These are phyloP conservation scores for Pristionchus arcanus DNA, from an alignment of 2,888 invertebrate species.

Conservation along the genomic window DNA sequence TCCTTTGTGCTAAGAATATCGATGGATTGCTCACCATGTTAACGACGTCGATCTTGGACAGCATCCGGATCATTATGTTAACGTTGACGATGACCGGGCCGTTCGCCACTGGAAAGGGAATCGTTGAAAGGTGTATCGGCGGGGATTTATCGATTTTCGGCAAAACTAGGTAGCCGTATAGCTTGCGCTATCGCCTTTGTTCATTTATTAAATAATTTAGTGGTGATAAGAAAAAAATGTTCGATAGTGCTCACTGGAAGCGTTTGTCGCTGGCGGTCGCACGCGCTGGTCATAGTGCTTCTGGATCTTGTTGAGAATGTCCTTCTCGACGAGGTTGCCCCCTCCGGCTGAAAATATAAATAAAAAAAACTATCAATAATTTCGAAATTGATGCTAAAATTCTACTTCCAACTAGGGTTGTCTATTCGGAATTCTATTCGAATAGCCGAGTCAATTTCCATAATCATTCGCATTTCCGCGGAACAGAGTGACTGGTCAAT, in stretches of 20 bases:
- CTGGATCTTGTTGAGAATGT: constrained; percentile 72
- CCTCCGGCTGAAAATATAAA: constrained; percentile 12
- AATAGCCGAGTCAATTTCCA: too few relatives aligned
- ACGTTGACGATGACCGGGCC: constrained; percentile 97
- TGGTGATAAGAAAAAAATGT: too few relatives aligned
- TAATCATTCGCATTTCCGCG: too few relatives aligned
- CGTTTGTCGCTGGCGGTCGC: constrained; percentile 73
- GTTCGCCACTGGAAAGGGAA: constrained; percentile 75
- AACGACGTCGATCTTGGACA: constrained; percentile 98
- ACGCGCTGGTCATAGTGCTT: constrained; percentile 75
- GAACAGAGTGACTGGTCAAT: too few relatives aligned
- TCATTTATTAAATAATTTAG: too few relatives aligned
- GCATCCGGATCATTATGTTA: constrained; percentile 98
- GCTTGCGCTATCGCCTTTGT: too few relatives aligned
- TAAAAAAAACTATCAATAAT: not conserved
- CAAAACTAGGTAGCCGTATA: too few relatives aligned
- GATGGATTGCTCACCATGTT: constrained; percentile 92
- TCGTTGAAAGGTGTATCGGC: not conserved
- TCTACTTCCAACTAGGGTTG: not conserved
- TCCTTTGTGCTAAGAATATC: not conserved
- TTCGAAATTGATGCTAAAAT: too few relatives aligned
- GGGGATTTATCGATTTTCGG: not conserved
- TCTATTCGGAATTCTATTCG: too few relatives aligned
- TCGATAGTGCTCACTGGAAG: constrained; percentile 58
- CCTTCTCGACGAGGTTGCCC: constrained; percentile 61